Evolutionary conservation across 23 tunicate species (phyloP).

Genomic region (Ascidia mentula): DNA sequence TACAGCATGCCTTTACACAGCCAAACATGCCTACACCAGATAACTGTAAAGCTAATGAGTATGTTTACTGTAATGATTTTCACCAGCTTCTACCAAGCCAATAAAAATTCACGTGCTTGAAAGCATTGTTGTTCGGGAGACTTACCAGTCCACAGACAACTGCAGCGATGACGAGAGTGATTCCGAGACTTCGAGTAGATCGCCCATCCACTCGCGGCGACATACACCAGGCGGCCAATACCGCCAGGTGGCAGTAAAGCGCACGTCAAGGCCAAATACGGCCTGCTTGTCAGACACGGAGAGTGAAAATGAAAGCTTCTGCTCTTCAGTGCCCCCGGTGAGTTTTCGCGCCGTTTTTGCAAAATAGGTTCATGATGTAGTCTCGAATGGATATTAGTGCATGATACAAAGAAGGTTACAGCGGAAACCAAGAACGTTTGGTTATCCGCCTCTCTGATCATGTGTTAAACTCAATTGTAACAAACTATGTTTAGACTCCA

Average conservation of each 20-base stretch:
- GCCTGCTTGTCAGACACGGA: neutral
- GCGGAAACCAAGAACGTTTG: too few species aligned
- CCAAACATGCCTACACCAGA: too few species aligned
- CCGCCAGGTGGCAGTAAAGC: conserved; percentile 16
- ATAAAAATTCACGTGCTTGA: conserved; percentile 40
- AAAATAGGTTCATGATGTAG: too few species aligned
- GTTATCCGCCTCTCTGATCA: neutral
- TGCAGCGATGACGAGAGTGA: neutral
- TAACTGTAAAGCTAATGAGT: too few species aligned
- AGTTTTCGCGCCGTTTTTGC: too few species aligned
- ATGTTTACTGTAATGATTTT: neutral
- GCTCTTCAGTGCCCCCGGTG: neutral
- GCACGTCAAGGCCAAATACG: conserved; percentile 13
- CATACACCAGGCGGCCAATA: neutral
- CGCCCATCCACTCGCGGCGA: neutral
- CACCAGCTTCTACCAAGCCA: conserved; percentile 24
- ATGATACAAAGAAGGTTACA: too few species aligned
- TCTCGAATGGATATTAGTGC: too few species aligned
- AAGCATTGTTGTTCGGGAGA: conserved; percentile 44
- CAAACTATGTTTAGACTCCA: conserved; percentile 21
- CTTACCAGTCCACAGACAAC: conserved; percentile 15
- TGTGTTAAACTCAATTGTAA: neutral
- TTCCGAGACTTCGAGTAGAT: neutral
- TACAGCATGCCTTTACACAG: too few species aligned
- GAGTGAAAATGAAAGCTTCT: conserved; percentile 10